Evolutionary conservation across 2,113 vertebrate species (phyloP), one percentile per base, ranked within the genome.

Genomic region (Grammomys dolichurus): DNA sequence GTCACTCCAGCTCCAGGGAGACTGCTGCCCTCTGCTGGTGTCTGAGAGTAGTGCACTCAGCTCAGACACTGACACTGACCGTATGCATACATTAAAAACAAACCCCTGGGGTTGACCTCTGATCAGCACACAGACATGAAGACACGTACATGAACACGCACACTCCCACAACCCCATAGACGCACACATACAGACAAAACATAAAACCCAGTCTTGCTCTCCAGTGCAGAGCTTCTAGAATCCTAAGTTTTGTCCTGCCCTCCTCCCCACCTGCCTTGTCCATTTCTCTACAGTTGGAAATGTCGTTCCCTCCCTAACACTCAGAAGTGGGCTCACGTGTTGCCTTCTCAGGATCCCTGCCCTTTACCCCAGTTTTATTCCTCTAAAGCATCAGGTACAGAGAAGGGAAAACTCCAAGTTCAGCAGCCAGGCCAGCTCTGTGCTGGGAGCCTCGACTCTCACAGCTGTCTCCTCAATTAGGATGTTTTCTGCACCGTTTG

Each of bases 251-350:
- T 11, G 0, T 56, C 40, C 58, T 46, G 7, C 19, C 31, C 0
- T 1, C 24, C n/a, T 7, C 36, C 69, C 13, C 36, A 5, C 31
- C 20, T 70, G 31, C 65, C 43, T n/a, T 9, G 60, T 13, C 54
- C 1, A 2, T 17, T 4, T 75, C 33, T 43, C 24, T 14, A 54
- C 13, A 7, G 0, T 10, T 28, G 70, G 28, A 33, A 43, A 28
- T 4, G 10, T 40, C 63, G n/a, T 36, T 70, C 40, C 40, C 46
- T 67, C 31, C 28, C 33, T 31, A 36, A 46, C 13, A n/a, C 0
- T n/a, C 72, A 3, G 51, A 40, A 40, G 51, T 72, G 36, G 0
- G 3, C n/a, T 70, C 17, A 6, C 5, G 8, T 40, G 26, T 22
- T 75, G 56, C 63, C 72, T 85, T 67, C 77, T 84, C 20, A 31